Base-by-base conservation (phyloP, 2,888 invertebrate genomes). In the Eilema depressum region DNA sequence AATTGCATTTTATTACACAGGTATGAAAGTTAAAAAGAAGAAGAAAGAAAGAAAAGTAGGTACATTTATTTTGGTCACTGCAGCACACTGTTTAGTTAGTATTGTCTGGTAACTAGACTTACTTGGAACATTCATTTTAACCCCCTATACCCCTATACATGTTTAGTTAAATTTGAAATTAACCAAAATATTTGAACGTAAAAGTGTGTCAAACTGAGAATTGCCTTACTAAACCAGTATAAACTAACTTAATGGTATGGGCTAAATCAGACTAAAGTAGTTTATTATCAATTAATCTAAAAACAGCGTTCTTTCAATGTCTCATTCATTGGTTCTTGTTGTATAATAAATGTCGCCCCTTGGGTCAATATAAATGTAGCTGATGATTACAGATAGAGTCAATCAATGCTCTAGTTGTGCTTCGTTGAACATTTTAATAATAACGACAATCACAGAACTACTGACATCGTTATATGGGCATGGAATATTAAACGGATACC, bases 331-430 rank as follows among this genome's bases (percentile, higher is more conserved):
- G 41, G 41, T 41, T 41, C 25, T 63, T 64, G 57, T 59, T 25
- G 26, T 25, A 59, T 59, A 59, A 59, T 59, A 59, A 59, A 57
- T 63, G 23, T 41, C 63, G 37, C n/a, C 37, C 14, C n/a, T 64
- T 56, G 56, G 70, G 70, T 70, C 70, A 57, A 63, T 63, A 62
- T 68, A 33, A 57, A 61, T 28, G 57, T 66, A 28, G 23, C 30
- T 59, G 41, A 63, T 62, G 56, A 57, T 57, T 66, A 66, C 66
- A 33, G 65, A 30, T 62, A 62, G 63, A 41, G 57, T 25, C 70
- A 76, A 78, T 76, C 73, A 80, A 75, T 67, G 77, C 74, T 71
- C 67, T 73, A 73, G 68, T 75, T 78, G 77, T 80, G 61, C 60
- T 37, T 33, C 69, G 70, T 78, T 75, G 74, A 74, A 70, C 71